phyloP scores from a whole-genome alignment of 2,797 vertebrate genomes.

The Emydoidea blandingii region DNA sequence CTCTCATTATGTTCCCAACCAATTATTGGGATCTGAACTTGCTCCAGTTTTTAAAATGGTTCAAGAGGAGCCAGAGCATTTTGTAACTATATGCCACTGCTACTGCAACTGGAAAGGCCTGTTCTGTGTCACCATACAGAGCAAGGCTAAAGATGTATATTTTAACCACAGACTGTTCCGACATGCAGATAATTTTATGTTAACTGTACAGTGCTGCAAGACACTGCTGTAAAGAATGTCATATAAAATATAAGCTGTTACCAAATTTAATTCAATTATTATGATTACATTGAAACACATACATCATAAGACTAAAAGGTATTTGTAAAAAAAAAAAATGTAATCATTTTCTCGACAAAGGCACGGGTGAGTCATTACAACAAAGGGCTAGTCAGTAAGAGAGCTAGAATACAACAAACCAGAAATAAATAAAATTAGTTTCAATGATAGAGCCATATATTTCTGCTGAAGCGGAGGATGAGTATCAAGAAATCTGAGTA shows the following conservation, averaged over 20 bases:
- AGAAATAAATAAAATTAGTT: conserved; percentile 41
- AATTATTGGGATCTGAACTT: not conserved
- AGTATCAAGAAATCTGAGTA: conserved; percentile 28
- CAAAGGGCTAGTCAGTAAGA: conserved; percentile 16
- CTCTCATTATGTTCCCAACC: conserved; percentile 20
- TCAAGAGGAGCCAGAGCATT: conserved; percentile 2
- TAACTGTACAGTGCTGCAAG: conserved; percentile 11
- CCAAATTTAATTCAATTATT: not conserved
- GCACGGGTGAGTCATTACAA: conserved; percentile 9
- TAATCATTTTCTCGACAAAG: not conserved
- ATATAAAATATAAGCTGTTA: not conserved
- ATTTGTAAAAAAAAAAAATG: not conserved
- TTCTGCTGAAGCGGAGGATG: not conserved
- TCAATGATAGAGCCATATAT: conserved; percentile 57
- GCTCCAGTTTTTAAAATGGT: conserved; percentile 16
- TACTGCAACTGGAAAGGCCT: not conserved
- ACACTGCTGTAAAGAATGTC: not conserved
- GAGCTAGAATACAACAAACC: conserved; percentile 36
- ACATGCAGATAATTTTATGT: not conserved
- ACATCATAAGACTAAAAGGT: conserved; percentile 19
- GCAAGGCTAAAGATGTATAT: not conserved
- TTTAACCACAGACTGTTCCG: not conserved
- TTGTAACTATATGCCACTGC: conserved; percentile 17
- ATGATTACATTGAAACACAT: not conserved
- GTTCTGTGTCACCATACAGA: not conserved